A percentile compares a stretch with the other conserved stretches of the same genome.
phyloP scores from a whole-genome alignment of 2,888 invertebrate genomes.

The Capitulum mitella region DNA sequence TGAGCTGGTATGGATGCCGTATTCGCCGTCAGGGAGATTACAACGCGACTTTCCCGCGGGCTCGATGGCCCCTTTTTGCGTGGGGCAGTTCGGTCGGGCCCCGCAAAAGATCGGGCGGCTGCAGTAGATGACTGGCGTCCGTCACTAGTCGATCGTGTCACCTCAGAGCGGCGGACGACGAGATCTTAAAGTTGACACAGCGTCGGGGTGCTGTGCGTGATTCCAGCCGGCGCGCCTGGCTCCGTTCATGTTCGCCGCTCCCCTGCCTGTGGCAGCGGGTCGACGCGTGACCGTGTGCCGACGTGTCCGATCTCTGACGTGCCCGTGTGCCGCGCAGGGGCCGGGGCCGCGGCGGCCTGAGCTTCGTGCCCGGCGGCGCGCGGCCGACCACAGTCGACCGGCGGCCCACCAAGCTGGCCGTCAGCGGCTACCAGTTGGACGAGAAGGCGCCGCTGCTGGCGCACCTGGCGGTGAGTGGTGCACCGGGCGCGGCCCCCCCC shows the following conservation, averaged over 20 bases:
- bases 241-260: background rate
- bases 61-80: too few species aligned
- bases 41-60: too few species aligned
- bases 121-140: too few species aligned
- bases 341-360: slow-evolving; percentile 26
- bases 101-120: too few species aligned
- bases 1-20: too few species aligned
- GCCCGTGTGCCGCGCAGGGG: slow-evolving; percentile 15
- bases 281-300: background rate
- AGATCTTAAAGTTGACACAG: background rate
- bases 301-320: background rate
- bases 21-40: too few species aligned
- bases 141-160: too few species aligned
- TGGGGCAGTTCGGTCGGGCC: too few species aligned
- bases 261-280: background rate
- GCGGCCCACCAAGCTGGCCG: slow-evolving; percentile 72
- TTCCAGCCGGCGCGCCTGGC: background rate
- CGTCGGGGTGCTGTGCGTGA: too few species aligned
- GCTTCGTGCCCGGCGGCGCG: background rate
- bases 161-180: background rate
- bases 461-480: slow-evolving; percentile 68
- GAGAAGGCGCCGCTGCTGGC: slow-evolving; percentile 68
- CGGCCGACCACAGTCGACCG: slow-evolving; percentile 60
- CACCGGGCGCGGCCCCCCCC: background rate
- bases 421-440: slow-evolving; percentile 79